Evolutionary conservation across 2,113 vertebrate species (phyloP).

Genomic region (Porphyrio hochstetteri): DNA sequence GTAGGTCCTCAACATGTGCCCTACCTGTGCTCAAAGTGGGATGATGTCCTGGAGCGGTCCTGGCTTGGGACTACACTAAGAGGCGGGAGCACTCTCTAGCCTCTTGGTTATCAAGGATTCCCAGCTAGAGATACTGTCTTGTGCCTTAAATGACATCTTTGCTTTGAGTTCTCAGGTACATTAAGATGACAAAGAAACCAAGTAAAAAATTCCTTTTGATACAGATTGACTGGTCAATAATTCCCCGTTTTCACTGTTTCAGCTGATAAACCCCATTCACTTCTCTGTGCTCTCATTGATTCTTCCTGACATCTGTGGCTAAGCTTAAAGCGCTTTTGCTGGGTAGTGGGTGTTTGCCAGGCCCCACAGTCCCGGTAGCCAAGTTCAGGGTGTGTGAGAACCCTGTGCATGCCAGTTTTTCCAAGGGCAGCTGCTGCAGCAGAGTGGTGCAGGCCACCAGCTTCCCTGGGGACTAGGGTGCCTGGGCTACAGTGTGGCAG

Average conservation of each 20-base stretch:
- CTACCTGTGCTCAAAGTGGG: not conserved
- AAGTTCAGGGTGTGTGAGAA: not conserved
- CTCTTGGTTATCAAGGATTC: not conserved
- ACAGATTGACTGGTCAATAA: not conserved
- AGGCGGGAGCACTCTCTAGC: not conserved
- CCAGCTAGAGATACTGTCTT: not conserved
- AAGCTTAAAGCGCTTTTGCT: not conserved
- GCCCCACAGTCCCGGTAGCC: not conserved
- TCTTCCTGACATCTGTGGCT: not conserved
- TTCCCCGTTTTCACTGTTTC: not conserved
- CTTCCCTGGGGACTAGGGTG: not conserved
- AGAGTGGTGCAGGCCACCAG: not conserved
- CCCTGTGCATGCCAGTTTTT: accelerated
- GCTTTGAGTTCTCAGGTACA: not conserved
- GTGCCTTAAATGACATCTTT: not conserved
- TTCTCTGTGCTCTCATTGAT: not conserved
- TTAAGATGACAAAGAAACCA: not conserved
- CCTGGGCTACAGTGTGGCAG: not conserved
- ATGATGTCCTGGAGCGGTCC: accelerated
- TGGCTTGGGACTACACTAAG: accelerated
- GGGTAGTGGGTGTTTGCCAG: not conserved
- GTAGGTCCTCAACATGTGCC: accelerated
- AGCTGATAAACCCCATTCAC: not conserved
- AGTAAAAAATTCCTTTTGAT: not conserved
- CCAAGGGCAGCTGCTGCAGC: accelerated